These are phyloP conservation scores for Eristalis pertinax DNA, from an alignment of 2,888 invertebrate genomes.

Conservation along the genomic window DNA sequence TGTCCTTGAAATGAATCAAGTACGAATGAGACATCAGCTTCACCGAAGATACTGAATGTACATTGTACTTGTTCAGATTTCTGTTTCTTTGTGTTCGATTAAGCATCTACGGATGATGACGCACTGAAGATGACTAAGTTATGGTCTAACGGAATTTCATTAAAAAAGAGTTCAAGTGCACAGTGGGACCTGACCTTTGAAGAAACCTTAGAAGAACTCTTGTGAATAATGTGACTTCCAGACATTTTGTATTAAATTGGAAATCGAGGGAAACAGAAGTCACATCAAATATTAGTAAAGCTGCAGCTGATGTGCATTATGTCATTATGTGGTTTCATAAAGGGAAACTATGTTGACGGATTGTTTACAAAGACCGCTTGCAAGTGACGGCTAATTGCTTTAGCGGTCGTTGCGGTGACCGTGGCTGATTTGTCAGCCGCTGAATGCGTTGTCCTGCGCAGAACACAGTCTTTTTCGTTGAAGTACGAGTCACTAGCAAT, in stretches of 20 bases:
- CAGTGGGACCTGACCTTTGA: slow-evolving; percentile 5
- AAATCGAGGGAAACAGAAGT: too few species aligned
- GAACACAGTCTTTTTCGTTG: too few species aligned
- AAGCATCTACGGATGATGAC: not conserved
- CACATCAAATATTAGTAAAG: not conserved
- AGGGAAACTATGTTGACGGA: not conserved
- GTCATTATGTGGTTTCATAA: not conserved
- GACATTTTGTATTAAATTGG: too few species aligned
- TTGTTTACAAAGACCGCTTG: not conserved
- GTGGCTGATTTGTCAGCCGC: not conserved
- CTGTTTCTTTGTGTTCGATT: not conserved
- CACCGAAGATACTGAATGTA: not conserved
- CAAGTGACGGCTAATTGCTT: not conserved
- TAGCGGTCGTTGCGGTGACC: not conserved
- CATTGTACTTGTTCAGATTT: not conserved
- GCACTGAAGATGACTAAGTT: slow-evolving; percentile 7
- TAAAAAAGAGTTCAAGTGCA: not conserved
- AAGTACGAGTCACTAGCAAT: too few species aligned
- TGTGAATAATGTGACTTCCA: too few species aligned
- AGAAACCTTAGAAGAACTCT: not conserved
- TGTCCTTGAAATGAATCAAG: slow-evolving; percentile 25
- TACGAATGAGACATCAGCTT: slow-evolving; percentile 3
- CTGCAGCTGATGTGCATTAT: not conserved
- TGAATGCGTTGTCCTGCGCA: too few species aligned
- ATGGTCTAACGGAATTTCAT: not conserved